Conservation (phyloP, 2,797 vertebrate genomes). For the Arnoldichthys spilopterus region DNA sequence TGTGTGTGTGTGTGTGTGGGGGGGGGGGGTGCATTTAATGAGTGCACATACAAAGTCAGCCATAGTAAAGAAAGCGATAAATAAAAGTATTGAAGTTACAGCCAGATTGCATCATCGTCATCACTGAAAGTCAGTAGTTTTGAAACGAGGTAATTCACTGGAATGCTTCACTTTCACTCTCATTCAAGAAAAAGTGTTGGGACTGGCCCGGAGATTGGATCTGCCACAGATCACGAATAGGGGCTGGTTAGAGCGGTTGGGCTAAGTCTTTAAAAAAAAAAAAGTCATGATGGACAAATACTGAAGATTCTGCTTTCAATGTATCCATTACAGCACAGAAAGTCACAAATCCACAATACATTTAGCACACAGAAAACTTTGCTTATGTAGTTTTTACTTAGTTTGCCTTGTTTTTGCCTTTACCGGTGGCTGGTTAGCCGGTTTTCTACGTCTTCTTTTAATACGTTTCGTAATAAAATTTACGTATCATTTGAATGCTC, state of each 20-base stretch:
- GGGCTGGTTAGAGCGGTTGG: neutral
- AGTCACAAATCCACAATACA: too few species aligned
- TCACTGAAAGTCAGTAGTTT: neutral
- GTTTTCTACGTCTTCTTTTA: too few species aligned
- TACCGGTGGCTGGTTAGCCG: too few species aligned
- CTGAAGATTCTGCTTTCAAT: too few species aligned
- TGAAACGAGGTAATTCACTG: neutral
- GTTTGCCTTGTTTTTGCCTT: too few species aligned
- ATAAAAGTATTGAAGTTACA: neutral
- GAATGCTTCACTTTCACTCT: slow-evolving; percentile 13
- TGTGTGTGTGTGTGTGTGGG: too few species aligned
- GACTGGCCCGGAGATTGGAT: neutral
- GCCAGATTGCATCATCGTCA: neutral
- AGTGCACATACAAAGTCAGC: neutral
- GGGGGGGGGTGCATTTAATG: neutral
- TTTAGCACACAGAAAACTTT: too few species aligned
- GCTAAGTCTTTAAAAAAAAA: neutral
- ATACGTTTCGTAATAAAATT: too few species aligned
- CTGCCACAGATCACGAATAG: neutral
- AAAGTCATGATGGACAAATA: too few species aligned
- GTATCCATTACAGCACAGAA: too few species aligned
- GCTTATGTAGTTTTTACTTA: too few species aligned
- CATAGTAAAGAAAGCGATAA: neutral
- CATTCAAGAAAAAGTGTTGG: neutral
- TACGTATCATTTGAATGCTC: too few species aligned